Evolutionary conservation across 2,113 vertebrate genomes (phyloP).

Genomic region (Melanocharis versteri): DNA sequence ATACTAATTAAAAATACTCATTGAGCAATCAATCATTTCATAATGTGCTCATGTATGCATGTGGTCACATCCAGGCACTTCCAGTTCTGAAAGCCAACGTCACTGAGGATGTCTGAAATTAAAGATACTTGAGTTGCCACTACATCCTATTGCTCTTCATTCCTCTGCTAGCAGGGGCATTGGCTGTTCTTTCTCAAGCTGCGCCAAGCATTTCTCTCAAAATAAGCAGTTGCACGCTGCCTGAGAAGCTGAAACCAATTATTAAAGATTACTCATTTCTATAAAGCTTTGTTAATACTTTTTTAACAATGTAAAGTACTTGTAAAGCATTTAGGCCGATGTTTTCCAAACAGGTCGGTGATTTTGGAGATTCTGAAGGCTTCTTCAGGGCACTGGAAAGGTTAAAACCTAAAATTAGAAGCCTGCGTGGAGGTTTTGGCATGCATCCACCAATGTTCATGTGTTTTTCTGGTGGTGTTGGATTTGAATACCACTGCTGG

Average conservation of each 20-base stretch:
- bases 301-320: slow-evolving; percentile 17
- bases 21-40: slow-evolving; percentile 47
- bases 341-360: not conserved
- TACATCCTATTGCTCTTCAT: slow-evolving; percentile 16
- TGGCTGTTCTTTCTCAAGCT: slow-evolving; percentile 9
- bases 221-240: not conserved
- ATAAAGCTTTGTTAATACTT: slow-evolving; percentile 45
- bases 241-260: slow-evolving; percentile 9
- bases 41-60: not conserved
- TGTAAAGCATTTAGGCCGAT: slow-evolving; percentile 24
- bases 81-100: not conserved
- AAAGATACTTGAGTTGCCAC: not conserved
- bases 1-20: slow-evolving; percentile 47
- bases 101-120: slow-evolving; percentile 40
- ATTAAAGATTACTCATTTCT: slow-evolving; percentile 61
- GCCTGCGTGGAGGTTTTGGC: not conserved
- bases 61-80: slow-evolving; percentile 14
- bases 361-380: not conserved
- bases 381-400: slow-evolving; percentile 17
- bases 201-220: not conserved
- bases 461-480: slow-evolving; percentile 7
- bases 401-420: slow-evolving; percentile 51
- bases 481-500: not conserved
- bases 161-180: slow-evolving; percentile 29
- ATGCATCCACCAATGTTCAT: not conserved